Evolutionary conservation across 2,888 invertebrate species (phyloP), one percentile per base, ranked within the genome.

Genomic region (Sycophila texana): DNA sequence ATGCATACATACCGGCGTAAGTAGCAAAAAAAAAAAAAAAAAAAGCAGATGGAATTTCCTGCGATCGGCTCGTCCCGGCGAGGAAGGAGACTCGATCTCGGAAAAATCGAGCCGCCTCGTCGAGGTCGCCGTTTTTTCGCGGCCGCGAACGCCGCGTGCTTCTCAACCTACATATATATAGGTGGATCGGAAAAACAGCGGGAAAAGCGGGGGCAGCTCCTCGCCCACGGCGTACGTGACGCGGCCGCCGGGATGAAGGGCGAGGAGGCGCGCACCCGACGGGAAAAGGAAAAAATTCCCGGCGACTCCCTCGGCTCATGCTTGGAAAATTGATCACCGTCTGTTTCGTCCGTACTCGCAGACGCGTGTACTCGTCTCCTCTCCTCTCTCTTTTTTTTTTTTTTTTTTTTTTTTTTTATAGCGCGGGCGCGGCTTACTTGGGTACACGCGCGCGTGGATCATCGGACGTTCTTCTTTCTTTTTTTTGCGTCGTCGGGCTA

Each of bases 101-200:
- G 39, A 14, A 67, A 55, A 67, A 67, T 67, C 67, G 55, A 67
- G 30, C 67, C 53, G 66, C 51, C 63, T 65, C 63, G 26, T 39
- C 58, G 58, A 47, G 13, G n/a, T 12, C 39, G 14, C 7, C 14
- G 14, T 30, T 16, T 16, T 30, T 14, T 16, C 26, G 13, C 26
- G 7, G 60, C 26, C 22, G 16, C 30, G 49, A n/a, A 4, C 63
- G 22, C 16, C 2, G 22, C 20, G n/a, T 1, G n/a, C n/a, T 12
- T 13, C n/a, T 16, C 16, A 2, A 2, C 7, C 16, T 16, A n/a
- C n/a, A n/a, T n/a, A n/a, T n/a, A n/a, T n/a, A 10, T 55, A 55
- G 55, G 55, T 55, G 18, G 1, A 0, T 12, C 7, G 3, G 57
- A 57, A 57, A 60, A 26, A 13, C n/a, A 26, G 18, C 13, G 26